Base-by-base conservation (phyloP, 2,797 vertebrate genomes). In the Liparis tanakae region DNA sequence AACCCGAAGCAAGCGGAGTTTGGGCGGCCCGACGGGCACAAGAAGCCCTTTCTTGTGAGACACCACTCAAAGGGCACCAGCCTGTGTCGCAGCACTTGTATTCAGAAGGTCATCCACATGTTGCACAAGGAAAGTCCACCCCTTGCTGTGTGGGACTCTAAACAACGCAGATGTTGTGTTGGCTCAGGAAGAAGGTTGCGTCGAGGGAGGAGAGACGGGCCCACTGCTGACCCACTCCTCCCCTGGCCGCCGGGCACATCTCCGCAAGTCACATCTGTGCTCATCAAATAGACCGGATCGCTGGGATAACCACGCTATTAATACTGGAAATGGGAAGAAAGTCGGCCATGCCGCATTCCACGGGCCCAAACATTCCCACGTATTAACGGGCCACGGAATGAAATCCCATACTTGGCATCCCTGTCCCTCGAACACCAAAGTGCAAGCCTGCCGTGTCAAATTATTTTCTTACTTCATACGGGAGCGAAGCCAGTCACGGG, bases 331-430 rank as follows among this genome's bases (percentile, higher is more conserved):
- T 67, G 65, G 81, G 81, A 88, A 85, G 82, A 88, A 87, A 88
- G 83, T 85, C 53, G 13, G 81, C 77, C 82, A 74, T 33, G 74
- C 72, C 71, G 74, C 89, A 93, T 91, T 91, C 87, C 91, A 67
- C 33, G 30, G 75, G 61, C 71, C 59, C 79, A 57, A 10, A 72
- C 79, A 88, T 90, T 88, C 93, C 88, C 87, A 89, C 85, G 83
- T 87, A 85, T 91, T 86, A 91, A 82, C 84, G 70, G 76, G 71
- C 78, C 83, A 83, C 36, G 25, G 58, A 70, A 78, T 78, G 91
- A 90, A 94, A 94, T 83, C 82, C 65, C 86, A 92, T 80, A 77
- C 83, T 82, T 79, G 76, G 80, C 84, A 87, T 88, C 79, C 44
- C 65, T 81, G 79, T 74, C 51, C 76, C 70, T 75, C 41, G 9